Evolutionary conservation across 2,888 invertebrate genomes (phyloP).

Genomic region (Sarcophaga carnaria): DNA sequence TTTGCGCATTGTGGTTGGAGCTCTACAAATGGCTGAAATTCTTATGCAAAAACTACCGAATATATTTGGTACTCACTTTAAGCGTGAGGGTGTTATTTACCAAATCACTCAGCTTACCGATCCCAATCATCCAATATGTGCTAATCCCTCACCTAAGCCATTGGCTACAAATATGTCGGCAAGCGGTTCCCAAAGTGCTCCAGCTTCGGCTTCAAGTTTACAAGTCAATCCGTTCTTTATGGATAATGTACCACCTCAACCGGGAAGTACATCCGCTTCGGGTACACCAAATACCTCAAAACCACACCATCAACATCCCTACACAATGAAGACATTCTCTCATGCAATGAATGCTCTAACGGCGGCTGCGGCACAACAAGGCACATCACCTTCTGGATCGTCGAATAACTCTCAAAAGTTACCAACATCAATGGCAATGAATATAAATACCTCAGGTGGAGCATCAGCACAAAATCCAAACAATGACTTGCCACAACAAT

Average conservation of each 20-base stretch:
- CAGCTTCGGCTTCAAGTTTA: conserved; percentile 78
- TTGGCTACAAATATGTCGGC: conserved; percentile 76
- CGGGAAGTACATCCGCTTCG: conserved; percentile 73
- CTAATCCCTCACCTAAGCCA: conserved; percentile 84
- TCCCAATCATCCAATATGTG: conserved; percentile 85
- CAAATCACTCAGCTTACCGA: conserved; percentile 89
- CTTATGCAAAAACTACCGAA: conserved; percentile 98
- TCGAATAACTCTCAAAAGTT: conserved; percentile 51
- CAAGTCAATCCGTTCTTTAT: conserved; percentile 80
- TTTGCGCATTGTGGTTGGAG: conserved; percentile 97
- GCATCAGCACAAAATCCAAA: conserved; percentile 48
- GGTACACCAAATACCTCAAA: conserved; percentile 79
- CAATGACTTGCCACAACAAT: conserved; percentile 64
- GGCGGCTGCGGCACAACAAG: conserved; percentile 73
- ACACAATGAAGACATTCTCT: conserved; percentile 79
- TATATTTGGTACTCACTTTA: conserved; percentile 96
- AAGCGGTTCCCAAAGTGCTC: conserved; percentile 78
- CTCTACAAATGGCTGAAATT: conserved; percentile 97
- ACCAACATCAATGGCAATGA: conserved; percentile 63
- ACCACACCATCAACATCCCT: conserved; percentile 72
- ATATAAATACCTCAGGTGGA: conserved; percentile 62
- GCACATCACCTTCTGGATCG: conserved; percentile 35
- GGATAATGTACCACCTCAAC: conserved; percentile 72
- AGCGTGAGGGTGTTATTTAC: conserved; percentile 98
- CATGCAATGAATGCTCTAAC: conserved; percentile 79